Conservation (phyloP, 2,797 vertebrate species). For the Oceanodroma leucorhoa region DNA sequence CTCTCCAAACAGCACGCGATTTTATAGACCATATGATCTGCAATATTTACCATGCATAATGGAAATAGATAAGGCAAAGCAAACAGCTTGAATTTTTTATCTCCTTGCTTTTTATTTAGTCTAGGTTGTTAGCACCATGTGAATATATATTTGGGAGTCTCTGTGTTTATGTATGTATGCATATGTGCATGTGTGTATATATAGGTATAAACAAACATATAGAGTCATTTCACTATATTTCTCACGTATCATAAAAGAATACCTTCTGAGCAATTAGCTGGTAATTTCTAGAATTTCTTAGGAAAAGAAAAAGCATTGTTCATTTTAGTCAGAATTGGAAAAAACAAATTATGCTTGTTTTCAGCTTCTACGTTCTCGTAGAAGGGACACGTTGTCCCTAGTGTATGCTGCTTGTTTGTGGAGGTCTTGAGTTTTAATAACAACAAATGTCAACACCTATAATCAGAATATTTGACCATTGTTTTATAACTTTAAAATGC, state of each 20-base stretch:
- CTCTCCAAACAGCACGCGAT: constrained; percentile 34
- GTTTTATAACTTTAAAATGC: neutral
- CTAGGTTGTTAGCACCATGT: constrained; percentile 41
- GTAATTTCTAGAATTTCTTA: neutral
- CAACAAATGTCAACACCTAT: neutral
- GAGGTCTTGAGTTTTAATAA: neutral
- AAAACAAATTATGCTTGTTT: neutral
- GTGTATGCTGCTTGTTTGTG: neutral
- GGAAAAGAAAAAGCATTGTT: neutral
- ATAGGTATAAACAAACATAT: constrained; percentile 28
- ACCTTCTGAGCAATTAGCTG: neutral
- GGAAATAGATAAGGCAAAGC: constrained; percentile 60
- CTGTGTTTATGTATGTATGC: neutral
- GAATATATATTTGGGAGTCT: constrained; percentile 15
- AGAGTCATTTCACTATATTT: neutral
- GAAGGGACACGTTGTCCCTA: neutral
- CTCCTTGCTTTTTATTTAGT: constrained; percentile 48
- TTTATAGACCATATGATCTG: constrained; percentile 62
- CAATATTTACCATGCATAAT: constrained; percentile 65
- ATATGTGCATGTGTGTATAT: neutral
- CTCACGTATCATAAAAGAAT: neutral
- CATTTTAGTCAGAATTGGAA: neutral
- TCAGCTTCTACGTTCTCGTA: neutral
- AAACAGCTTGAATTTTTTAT: constrained; percentile 64
- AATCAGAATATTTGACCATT: neutral